phyloP scores from a whole-genome alignment of 2,888 invertebrate genomes.

The Nasonia oneida region DNA sequence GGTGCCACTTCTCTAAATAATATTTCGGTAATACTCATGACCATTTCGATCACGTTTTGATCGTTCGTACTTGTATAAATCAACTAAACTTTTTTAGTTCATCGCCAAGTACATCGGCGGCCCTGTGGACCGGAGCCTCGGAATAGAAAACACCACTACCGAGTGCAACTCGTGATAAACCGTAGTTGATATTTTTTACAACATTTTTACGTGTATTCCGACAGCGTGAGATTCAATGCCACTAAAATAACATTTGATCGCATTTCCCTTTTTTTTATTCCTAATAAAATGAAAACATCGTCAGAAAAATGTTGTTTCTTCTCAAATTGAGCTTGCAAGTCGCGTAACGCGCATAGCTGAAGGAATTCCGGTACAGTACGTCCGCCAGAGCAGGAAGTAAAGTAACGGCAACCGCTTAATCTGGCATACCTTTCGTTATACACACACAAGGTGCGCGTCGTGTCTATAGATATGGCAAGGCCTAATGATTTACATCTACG shows the following conservation, averaged over 20 bases:
- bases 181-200: neutral
- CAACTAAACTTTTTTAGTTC: constrained; percentile 76
- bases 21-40: constrained; percentile 6
- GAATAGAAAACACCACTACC: constrained; percentile 68
- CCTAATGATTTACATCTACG: constrained; percentile 51
- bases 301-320: neutral
- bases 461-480: neutral
- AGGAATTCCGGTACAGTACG: neutral
- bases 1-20: constrained; percentile 40
- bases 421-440: neutral
- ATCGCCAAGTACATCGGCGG: constrained; percentile 82
- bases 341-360: neutral
- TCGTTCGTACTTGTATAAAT: constrained; percentile 45
- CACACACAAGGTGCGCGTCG: neutral
- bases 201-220: neutral
- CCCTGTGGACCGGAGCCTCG: constrained; percentile 80
- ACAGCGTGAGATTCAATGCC: too few species aligned
- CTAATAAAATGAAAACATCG: neutral
- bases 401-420: constrained; percentile 43
- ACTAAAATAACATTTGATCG: neutral
- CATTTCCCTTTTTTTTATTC: neutral
- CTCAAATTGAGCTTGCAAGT: neutral
- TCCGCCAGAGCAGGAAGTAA: constrained; percentile 41
- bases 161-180: neutral
- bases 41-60: constrained; percentile 4